Evolutionary conservation across 2,113 vertebrate genomes (phyloP).

Genomic region (Oryzias javanicus): DNA sequence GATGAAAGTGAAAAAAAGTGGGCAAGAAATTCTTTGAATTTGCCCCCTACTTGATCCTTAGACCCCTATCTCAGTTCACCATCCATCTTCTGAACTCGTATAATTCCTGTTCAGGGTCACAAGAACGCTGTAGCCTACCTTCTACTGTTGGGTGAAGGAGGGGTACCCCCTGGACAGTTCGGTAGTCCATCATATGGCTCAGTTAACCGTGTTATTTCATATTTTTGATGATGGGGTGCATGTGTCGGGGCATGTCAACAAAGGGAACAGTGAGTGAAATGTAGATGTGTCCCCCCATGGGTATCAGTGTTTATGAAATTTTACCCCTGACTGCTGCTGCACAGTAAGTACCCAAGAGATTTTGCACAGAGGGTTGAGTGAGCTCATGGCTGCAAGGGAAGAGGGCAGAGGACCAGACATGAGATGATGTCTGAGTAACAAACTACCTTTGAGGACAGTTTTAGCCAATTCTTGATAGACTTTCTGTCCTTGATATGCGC

Average conservation of each 20-base stretch:
- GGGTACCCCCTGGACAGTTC: too few relatives aligned
- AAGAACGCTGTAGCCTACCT: too few relatives aligned
- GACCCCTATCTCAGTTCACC: conserved; percentile 24
- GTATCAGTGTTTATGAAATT: conserved; percentile 67
- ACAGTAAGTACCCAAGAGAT: conserved; percentile 51
- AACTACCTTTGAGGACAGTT: neutral
- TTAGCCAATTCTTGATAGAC: neutral
- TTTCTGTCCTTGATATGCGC: neutral
- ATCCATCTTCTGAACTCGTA: conserved; percentile 12
- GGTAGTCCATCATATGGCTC: too few relatives aligned
- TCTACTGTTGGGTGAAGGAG: too few relatives aligned
- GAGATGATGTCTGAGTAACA: neutral
- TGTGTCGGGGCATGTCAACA: conserved; percentile 61
- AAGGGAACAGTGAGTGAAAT: conserved; percentile 34
- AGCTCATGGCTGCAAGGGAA: conserved; percentile 10
- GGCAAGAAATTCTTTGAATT: conserved; percentile 27
- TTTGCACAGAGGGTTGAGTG: conserved; percentile 21
- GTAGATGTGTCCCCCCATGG: conserved; percentile 47
- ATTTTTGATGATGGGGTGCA: conserved; percentile 52
- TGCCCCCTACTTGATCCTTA: conserved; percentile 10
- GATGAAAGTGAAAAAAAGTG: conserved; percentile 12
- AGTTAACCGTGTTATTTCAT: too few relatives aligned
- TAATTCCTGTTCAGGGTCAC: neutral
- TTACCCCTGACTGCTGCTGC: conserved; percentile 54
- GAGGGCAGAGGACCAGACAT: neutral